Conservation (phyloP, 2,888 invertebrate species). For the Nephrotoma appendiculata region DNA sequence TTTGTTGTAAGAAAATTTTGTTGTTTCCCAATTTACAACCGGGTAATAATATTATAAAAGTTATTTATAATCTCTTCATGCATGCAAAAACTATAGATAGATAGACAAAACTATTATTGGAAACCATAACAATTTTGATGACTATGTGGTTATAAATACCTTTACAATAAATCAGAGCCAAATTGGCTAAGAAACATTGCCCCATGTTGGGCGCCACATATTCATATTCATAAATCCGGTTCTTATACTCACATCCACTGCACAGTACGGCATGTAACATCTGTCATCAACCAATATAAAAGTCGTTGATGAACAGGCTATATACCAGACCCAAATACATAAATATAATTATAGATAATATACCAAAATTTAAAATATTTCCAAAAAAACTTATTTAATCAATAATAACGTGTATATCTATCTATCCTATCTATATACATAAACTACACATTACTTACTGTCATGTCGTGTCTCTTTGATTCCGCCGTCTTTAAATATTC, state of each 20-base stretch:
- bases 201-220: neutral
- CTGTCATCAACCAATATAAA: neutral
- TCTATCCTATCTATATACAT: neutral
- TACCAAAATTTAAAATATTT: neutral
- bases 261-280: neutral
- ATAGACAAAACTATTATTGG: neutral
- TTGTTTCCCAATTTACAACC: neutral
- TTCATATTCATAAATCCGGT: neutral
- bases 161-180: neutral
- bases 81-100: neutral
- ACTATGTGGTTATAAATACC: neutral
- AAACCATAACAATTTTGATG: neutral
- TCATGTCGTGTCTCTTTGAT: neutral
- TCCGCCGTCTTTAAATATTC: neutral
- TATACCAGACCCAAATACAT: neutral
- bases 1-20: neutral
- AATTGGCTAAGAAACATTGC: neutral
- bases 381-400: neutral
- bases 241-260: neutral
- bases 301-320: neutral
- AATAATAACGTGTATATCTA: neutral
- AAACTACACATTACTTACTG: neutral
- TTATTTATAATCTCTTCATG: neutral
- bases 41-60: neutral
- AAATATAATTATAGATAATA: neutral